phyloP scores from a whole-genome alignment of 2,113 vertebrate species.

The Etheostoma cragini region DNA sequence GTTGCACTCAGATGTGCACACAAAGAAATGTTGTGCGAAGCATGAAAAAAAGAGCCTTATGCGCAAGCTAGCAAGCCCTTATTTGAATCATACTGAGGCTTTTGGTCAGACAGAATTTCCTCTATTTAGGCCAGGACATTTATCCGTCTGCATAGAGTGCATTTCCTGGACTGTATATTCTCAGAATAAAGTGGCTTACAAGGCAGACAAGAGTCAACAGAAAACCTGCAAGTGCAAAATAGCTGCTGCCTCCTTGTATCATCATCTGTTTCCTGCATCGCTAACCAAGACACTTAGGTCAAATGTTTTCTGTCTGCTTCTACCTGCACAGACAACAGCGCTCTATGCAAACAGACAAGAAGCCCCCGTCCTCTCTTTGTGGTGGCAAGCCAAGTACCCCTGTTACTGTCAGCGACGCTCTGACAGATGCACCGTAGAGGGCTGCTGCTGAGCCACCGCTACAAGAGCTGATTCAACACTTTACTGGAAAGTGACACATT shows the following conservation, averaged over 20 bases:
- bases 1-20: background rate
- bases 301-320: slow-evolving; percentile 42
- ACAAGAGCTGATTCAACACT: slow-evolving; percentile 73
- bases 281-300: slow-evolving; percentile 42
- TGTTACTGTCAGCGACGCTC: slow-evolving; percentile 55
- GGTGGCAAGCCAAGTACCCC: slow-evolving; percentile 55
- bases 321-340: slow-evolving; percentile 31
- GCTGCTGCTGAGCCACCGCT: slow-evolving; percentile 11
- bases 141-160: background rate
- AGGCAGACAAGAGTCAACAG: background rate
- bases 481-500: slow-evolving; percentile 51
- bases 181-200: background rate
- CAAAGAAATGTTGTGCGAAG: background rate
- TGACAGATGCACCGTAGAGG: slow-evolving; percentile 61
- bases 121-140: background rate
- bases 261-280: slow-evolving; percentile 16
- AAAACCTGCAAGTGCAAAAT: slow-evolving; percentile 23
- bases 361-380: slow-evolving; percentile 11
- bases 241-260: slow-evolving; percentile 26
- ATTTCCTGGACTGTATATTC: background rate
- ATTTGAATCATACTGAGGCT: background rate
- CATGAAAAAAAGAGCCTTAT: slow-evolving; percentile 4
- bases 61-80: background rate
- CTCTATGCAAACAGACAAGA: slow-evolving; percentile 40
- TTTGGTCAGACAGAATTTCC: background rate